These are phyloP conservation scores for Aporophyla nigra DNA, from an alignment of 2,888 invertebrate genomes.

Conservation along the genomic window DNA sequence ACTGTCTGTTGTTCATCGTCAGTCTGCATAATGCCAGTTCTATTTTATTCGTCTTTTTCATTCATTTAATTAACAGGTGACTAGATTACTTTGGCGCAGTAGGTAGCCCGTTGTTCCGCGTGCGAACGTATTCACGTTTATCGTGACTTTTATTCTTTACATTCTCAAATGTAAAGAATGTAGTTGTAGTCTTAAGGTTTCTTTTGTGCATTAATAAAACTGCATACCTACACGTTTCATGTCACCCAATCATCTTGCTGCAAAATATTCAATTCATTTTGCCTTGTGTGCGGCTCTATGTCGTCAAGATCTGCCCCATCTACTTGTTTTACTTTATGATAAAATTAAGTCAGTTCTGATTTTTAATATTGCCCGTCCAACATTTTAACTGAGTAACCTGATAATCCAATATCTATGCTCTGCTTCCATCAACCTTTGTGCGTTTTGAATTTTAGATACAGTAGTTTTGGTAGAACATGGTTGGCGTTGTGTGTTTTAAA, in stretches of 20 bases:
- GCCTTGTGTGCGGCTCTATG: neutral
- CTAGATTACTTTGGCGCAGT: too few species aligned
- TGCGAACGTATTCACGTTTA: too few species aligned
- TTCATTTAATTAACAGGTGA: neutral
- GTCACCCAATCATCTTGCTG: neutral
- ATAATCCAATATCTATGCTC: neutral
- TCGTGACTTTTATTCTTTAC: neutral
- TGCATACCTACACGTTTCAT: neutral
- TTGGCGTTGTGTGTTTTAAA: neutral
- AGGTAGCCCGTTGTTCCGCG: too few species aligned
- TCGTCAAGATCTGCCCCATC: neutral
- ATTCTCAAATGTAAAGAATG: neutral
- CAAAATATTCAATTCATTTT: neutral
- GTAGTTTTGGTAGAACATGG: neutral
- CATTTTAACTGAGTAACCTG: too few species aligned
- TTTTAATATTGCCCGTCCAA: neutral
- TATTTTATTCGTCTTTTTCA: neutral
- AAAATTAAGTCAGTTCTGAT: neutral
- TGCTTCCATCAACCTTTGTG: neutral
- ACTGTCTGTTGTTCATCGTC: neutral
- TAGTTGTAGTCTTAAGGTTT: too few species aligned
- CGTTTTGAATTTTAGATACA: neutral
- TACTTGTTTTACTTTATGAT: neutral
- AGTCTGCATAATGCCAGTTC: neutral
- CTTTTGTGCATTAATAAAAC: neutral